A percentile compares a stretch with the other conserved stretches of the same genome.
These are phyloP conservation scores for Oryzias dopingdopingensis DNA, from an alignment of 2,797 vertebrate genomes.

Conservation along the genomic window DNA sequence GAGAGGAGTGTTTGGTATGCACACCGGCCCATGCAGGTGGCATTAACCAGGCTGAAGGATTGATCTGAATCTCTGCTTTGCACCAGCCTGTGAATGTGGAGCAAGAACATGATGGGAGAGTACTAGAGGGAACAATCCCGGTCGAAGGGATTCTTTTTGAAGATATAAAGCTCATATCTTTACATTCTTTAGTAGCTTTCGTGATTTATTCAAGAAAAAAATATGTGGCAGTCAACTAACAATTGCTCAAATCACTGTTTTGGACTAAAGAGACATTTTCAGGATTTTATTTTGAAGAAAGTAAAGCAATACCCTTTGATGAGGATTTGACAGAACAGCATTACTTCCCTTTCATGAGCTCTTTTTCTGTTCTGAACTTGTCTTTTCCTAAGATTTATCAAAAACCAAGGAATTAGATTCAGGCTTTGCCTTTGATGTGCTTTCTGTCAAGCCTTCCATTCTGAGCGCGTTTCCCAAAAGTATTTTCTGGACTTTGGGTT, in stretches of 20 bases:
- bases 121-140: too few species aligned
- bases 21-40: conserved; percentile 2
- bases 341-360: neutral
- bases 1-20: conserved; percentile 16
- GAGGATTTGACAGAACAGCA: conserved; percentile 2
- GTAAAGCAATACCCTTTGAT: neutral
- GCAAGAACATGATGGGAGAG: neutral
- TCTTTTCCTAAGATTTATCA: conserved; percentile 14
- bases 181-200: too few species aligned
- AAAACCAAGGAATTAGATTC: conserved; percentile 14
- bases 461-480: conserved; percentile 16
- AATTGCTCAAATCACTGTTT: too few species aligned
- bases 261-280: neutral
- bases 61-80: conserved; percentile 17
- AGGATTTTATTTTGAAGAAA: neutral
- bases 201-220: too few species aligned
- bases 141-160: too few species aligned
- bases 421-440: conserved; percentile 7
- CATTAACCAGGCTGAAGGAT: conserved; percentile 16
- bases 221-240: too few species aligned
- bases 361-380: conserved; percentile 9
- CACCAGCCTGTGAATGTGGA: conserved; percentile 5
- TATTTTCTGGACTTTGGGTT: conserved; percentile 11
- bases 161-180: too few species aligned
- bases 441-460: conserved; percentile 9